Evolutionary conservation across 2,888 invertebrate species (phyloP), one percentile per base, ranked within the genome.

Genomic region (Ophraella communa): DNA sequence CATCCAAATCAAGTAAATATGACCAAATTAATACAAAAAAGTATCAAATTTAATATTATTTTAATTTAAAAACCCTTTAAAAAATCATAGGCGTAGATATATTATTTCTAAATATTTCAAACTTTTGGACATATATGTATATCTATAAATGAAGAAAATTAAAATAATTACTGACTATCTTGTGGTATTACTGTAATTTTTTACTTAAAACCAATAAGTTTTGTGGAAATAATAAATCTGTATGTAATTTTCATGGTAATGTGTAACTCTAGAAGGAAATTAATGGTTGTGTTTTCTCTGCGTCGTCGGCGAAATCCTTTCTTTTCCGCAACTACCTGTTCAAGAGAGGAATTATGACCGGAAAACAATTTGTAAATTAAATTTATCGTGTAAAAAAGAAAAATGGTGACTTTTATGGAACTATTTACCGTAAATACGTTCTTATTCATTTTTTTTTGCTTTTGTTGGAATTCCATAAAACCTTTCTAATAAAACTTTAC

Each of bases 321-420:
- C 56, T 65, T 65, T 56, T 62, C 62, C 57, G 62, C 64, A 58
- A 59, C 64, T 66, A 66, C 68, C 68, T 66, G 64, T 62, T 59
- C 61, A 35, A 35, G 53, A 42, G 57, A 53, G n/a, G n/a, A 67
- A 62, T 62, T 67, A 67, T 65, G 55, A 64, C 65, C 61, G 65
- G 68, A 68, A 68, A 68, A 68, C 62, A 68, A 68, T 68, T 64
- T 66, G 63, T 55, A 59, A 66, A 68, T 66, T 61, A 64, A 61
- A 68, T 68, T 68, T 64, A 68, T 68, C 54, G 62, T 44, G 42
- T 18, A 52, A 57, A 68, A 66, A 64, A 64, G 62, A 61, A 47
- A 53, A 66, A 62, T 52, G 53, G 47, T 35, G 62, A 56, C 62
- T 45, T 56, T 56, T 56, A 60, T 59, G 51, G 35, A 51, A 23